Evolutionary conservation across 64 coral and sea anemone species (phyloP).

Genomic region (Montipora cactus): DNA sequence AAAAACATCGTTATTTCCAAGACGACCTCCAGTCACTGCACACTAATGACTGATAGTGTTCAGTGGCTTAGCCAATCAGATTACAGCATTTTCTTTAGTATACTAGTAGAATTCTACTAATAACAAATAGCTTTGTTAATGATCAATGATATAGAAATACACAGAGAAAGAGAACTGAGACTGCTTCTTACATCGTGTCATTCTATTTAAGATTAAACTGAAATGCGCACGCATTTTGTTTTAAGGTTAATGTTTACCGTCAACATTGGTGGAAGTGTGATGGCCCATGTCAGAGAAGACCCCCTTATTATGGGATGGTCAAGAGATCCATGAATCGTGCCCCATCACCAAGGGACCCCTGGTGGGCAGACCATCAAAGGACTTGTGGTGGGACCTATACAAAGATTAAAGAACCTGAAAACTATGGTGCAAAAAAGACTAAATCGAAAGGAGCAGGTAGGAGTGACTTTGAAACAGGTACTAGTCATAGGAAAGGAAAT

Average conservation of each 20-base stretch:
- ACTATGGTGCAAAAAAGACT: constrained; percentile 83
- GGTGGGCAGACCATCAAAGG: constrained; percentile 95
- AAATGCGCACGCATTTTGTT: no score
- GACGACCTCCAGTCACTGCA: no score
- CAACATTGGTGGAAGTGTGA: constrained; percentile 99
- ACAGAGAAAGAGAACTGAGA: no score
- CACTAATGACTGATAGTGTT: no score
- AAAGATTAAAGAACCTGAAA: constrained; percentile 96
- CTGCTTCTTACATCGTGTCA: no score
- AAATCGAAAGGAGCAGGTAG: constrained; percentile 60
- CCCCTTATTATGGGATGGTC: constrained; percentile 95
- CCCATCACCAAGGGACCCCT: constrained; percentile 85
- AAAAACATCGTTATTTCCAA: no score
- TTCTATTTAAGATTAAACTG: no score
- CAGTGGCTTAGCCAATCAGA: no score
- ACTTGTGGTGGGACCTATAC: constrained; percentile 90
- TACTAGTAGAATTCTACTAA: no score
- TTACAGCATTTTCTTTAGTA: no score
- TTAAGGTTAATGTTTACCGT: constrained; percentile 91
- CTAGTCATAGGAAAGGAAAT: constrained; percentile 12
- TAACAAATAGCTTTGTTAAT: no score
- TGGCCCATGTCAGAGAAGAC: constrained; percentile 88
- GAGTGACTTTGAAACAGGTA: not conserved
- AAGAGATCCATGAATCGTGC: constrained; percentile 96
- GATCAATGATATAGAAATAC: no score